Evolutionary conservation across 2,113 vertebrate genomes (phyloP).

Genomic region (Egretta garzetta): DNA sequence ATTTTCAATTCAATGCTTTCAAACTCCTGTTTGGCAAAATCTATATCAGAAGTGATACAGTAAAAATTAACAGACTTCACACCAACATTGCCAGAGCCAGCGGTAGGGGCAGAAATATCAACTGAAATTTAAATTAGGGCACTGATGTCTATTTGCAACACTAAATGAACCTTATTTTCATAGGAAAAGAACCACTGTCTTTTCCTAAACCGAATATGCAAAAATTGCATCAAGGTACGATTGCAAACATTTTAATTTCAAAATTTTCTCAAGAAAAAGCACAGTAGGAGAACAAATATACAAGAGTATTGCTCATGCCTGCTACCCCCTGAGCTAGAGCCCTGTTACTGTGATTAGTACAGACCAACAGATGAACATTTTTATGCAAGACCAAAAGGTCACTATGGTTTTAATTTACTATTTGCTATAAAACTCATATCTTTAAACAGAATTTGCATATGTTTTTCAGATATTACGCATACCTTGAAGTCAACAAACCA

Average conservation of each 20-base stretch:
- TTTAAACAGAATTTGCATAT: slow-evolving; percentile 26
- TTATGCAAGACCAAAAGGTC: slow-evolving; percentile 81
- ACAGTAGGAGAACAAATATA: slow-evolving; percentile 60
- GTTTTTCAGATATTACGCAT: not conserved
- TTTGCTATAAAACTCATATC: slow-evolving; percentile 71
- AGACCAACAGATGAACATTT: slow-evolving; percentile 80
- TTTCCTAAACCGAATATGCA: not conserved
- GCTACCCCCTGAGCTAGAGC: slow-evolving; percentile 56
- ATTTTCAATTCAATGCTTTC: not conserved
- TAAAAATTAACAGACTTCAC: not conserved
- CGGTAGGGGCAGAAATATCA: not conserved
- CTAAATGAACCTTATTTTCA: not conserved
- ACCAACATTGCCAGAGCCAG: not conserved
- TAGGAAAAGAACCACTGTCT: not conserved
- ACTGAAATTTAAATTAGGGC: not conserved
- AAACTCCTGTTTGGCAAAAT: not conserved
- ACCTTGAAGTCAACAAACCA: not conserved
- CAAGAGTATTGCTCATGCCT: slow-evolving; percentile 53
- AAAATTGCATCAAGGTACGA: not conserved
- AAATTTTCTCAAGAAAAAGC: not conserved
- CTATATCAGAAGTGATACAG: not conserved
- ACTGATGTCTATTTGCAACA: not conserved
- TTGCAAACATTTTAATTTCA: not conserved
- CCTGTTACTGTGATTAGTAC: slow-evolving; percentile 72
- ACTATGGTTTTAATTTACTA: slow-evolving; percentile 78